Conservation (phyloP, 2,888 invertebrate genomes). For the Standfussiana lucernea region DNA sequence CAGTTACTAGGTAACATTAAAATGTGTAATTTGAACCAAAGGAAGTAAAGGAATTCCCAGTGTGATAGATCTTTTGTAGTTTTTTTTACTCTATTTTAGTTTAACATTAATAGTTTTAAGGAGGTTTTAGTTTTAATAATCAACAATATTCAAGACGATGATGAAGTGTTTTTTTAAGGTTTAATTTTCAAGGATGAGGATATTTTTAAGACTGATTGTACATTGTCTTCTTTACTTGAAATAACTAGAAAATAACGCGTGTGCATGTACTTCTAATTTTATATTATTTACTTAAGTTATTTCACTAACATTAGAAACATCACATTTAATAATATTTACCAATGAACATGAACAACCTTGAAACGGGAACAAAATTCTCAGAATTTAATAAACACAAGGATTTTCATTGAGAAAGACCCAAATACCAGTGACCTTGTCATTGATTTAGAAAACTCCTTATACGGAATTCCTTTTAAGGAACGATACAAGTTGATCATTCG, state of each 20-base stretch:
- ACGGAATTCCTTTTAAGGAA: background rate
- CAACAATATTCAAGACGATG: background rate
- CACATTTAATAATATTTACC: conserved; percentile 17
- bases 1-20: conserved; percentile 26
- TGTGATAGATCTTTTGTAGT: conserved; percentile 64
- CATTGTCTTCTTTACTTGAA: conserved; percentile 45
- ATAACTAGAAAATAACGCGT: background rate
- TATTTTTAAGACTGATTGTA: conserved; percentile 71
- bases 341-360: conserved; percentile 1
- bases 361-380: conserved; percentile 12
- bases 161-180: conserved; percentile 6
- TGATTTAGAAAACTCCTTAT: conserved; percentile 12
- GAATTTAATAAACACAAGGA: conserved; percentile 27
- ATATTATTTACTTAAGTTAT: conserved; percentile 9
- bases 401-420: conserved; percentile 42
- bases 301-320: conserved; percentile 6
- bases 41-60: conserved; percentile 58
- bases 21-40: conserved; percentile 54
- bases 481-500: background rate
- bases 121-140: conserved; percentile 16
- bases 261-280: conserved; percentile 3
- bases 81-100: conserved; percentile 21
- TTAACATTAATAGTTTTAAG: conserved; percentile 22
- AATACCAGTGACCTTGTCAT: conserved; percentile 28
- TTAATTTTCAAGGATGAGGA: conserved; percentile 55